Evolutionary conservation across 2,888 invertebrate genomes (phyloP), one percentile per base, ranked within the genome.

Genomic region (Mellilla xanthometata): DNA sequence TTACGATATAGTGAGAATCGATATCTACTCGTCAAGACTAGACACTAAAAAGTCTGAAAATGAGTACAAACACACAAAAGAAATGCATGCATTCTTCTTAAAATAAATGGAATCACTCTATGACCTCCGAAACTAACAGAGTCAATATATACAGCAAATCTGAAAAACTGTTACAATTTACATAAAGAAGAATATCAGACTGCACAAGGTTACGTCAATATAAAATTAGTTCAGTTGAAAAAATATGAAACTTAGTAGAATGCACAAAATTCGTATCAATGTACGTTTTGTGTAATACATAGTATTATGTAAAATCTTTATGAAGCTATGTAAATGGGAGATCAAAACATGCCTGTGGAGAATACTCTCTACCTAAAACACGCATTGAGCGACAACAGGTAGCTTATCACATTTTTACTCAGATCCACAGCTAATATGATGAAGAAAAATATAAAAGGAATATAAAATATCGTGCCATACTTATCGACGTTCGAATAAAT

Each of bases 21-120:
- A 78, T 54, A 76, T 62, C 80, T 81, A 84, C 78, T 77, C 73
- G 71, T 75, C 78, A 79, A 76, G 87, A 88, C 88, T 89, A 88
- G 88, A 86, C 76, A 79, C 81, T 85, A 85, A 73, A 78, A 77
- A 78, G 74, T 79, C 74, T 76, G 79, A 81, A 81, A 79, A 82
- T 82, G 84, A 87, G 78, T 83, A 84, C 86, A 85, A 76, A 82
- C 87, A 88, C 79, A 83, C 87, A 47, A 76, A 75, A 86, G 83
- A 89, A 88, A 88, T 88, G 85, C 88, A 88, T 77, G 83, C 88
- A 88, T 85, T 79, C 86, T 74, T 81, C 87, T 87, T 87, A 88
- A 71, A 83, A 78, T 81, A 89, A 87, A 88, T 89, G 88, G 88
- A 89, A 89, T 88, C 88, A 81, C 82, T 79, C 79, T 76, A 75